Base-by-base conservation (phyloP, 2,797 vertebrate species). In the Siniperca scherzeri region DNA sequence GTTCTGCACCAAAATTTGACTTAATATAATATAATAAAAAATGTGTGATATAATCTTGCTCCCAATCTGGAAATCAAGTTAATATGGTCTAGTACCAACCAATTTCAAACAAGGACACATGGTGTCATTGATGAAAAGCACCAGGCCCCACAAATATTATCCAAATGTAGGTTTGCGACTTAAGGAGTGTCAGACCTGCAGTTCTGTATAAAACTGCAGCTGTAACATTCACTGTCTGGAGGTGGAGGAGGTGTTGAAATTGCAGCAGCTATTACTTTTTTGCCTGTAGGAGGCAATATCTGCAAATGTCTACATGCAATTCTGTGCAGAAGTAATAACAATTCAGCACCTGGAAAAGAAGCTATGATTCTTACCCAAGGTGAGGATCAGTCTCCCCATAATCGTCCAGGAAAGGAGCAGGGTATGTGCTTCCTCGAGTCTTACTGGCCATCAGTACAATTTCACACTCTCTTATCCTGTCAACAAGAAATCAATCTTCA, bases 341-440 rank as follows among this genome's bases (percentile, higher is more conserved):
- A 36, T 22, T 61, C 19, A 61, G 22, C 22, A 46, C 1, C 3
- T 3, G n/a, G 1, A 62, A 27, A 33, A 78, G 2, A 73, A 25
- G 55, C 21, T 27, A 0, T 8, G 12, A 22, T 57, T 89, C 96
- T 96, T 97, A 99, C 99, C 94, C 95, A 27, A 99, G 95, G 70
- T 96, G 97, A 83, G 98, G 98, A 89, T 99, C 99, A n/a, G 99
- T 99, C 95, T 99, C 99, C 88, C 99, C 99, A 80, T 99, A 99
- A 90, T 99, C 97, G 87, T 99, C 99, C 88, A 99, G 95, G 87
- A 99, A 99, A 38, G 99, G 99, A 71, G 99, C 97, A 61, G 98
- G 97, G 89, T 98, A 98, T 0, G 97, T 95, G 92, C 97, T 98
- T 77, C 98, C 98, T 91, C 98, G 96, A 61, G 97, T 98, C 95